Evolutionary conservation across 2,113 vertebrate species (phyloP).

Genomic region (Zeus faber): DNA sequence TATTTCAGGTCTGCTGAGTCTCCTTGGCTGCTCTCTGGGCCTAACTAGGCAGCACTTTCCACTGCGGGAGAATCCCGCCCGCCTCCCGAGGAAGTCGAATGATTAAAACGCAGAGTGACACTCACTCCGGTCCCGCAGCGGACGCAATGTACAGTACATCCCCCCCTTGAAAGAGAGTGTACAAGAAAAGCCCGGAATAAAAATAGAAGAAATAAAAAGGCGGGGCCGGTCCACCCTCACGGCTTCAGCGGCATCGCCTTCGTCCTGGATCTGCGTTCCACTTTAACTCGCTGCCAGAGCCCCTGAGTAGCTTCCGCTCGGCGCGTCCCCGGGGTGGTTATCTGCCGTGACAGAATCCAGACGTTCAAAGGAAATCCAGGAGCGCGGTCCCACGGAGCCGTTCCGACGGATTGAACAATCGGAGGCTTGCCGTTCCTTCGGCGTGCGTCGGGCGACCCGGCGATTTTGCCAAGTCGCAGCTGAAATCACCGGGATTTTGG

Average conservation of each 20-base stretch:
- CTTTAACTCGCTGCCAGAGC: conserved; percentile 1
- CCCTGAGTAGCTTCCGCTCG: background rate
- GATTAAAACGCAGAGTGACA: conserved; percentile 34
- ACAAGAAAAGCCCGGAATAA: conserved; percentile 19
- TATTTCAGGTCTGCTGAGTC: too few species aligned
- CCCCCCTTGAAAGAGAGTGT: conserved; percentile 19
- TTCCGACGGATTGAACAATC: background rate
- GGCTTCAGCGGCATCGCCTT: conserved; percentile 2
- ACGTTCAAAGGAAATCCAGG: conserved; percentile 1
- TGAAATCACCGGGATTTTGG: background rate
- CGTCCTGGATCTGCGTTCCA: background rate
- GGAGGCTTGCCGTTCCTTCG: background rate
- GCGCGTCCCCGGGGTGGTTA: background rate
- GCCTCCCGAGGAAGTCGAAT: too few species aligned
- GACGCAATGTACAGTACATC: conserved; percentile 19
- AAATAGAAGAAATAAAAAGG: conserved; percentile 18
- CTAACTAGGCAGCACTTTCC: too few species aligned
- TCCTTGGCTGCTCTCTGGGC: too few species aligned
- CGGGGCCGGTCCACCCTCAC: background rate
- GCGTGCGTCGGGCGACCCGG: background rate
- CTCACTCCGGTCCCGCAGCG: conserved; percentile 5
- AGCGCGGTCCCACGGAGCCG: background rate
- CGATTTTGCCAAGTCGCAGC: background rate
- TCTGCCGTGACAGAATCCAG: background rate
- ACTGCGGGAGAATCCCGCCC: too few species aligned